Conservation (phyloP, 2,888 invertebrate species). For the Drosophila kokeensis region DNA sequence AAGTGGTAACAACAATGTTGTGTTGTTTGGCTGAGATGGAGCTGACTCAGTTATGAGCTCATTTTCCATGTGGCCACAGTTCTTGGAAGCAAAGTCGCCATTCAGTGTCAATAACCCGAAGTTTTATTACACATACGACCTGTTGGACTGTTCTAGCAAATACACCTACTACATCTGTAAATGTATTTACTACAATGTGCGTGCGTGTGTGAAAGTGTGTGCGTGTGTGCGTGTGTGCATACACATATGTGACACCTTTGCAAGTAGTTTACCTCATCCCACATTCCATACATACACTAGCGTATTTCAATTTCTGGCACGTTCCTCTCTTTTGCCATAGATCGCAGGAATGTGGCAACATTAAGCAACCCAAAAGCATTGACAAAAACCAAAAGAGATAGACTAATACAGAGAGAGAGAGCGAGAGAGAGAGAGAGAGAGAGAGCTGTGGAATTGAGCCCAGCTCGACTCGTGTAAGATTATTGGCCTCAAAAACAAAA, state of each 20-base stretch:
- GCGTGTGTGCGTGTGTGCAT: slow-evolving; percentile 6
- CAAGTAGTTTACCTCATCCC: slow-evolving; percentile 36
- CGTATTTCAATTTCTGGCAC: slow-evolving; percentile 63
- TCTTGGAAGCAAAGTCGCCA: slow-evolving; percentile 51
- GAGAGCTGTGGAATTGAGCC: slow-evolving; percentile 17
- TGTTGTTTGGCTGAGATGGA: not conserved
- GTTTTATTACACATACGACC: slow-evolving; percentile 67
- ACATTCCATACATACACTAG: slow-evolving; percentile 38
- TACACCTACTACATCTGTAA: slow-evolving; percentile 18
- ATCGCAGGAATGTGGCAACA: slow-evolving; percentile 56
- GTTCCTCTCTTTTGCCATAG: slow-evolving; percentile 36
- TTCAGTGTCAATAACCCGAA: slow-evolving; percentile 65
- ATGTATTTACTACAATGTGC: slow-evolving; percentile 8
- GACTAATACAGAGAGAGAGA: not conserved
- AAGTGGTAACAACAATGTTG: slow-evolving; percentile 10
- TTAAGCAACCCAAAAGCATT: slow-evolving; percentile 19
- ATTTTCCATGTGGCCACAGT: slow-evolving; percentile 38
- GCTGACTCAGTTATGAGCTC: slow-evolving; percentile 55
- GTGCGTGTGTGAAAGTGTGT: not conserved
- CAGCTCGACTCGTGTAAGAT: slow-evolving; percentile 48
- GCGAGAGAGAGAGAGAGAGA: not conserved
- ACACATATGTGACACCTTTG: slow-evolving; percentile 48
- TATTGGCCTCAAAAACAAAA: slow-evolving; percentile 59
- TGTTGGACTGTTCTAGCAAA: slow-evolving; percentile 27
- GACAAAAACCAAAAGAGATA: slow-evolving; percentile 10